These are phyloP conservation scores for Microcebus ravelobensis DNA, from an alignment of 2,113 vertebrate genomes.

Conservation along the genomic window DNA sequence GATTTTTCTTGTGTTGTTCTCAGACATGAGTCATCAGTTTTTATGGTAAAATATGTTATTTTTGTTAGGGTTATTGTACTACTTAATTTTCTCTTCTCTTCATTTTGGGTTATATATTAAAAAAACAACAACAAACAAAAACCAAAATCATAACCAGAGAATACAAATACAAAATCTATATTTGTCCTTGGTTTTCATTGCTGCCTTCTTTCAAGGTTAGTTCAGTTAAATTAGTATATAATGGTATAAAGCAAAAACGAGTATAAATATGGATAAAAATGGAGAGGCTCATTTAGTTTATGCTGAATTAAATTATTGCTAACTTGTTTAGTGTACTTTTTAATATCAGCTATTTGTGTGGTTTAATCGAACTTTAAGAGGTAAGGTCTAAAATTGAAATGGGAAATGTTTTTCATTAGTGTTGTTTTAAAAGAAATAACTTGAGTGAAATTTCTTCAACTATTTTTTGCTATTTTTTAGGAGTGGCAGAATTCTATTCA, in stretches of 20 bases:
- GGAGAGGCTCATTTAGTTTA: neutral
- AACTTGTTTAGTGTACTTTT: neutral
- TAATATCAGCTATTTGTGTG: neutral
- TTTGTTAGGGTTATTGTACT: neutral
- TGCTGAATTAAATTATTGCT: neutral
- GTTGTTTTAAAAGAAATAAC: conserved; percentile 14
- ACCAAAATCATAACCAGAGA: neutral
- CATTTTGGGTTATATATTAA: neutral
- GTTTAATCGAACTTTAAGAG: neutral
- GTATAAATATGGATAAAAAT: neutral
- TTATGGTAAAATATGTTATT: neutral
- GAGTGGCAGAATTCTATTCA: conserved; percentile 98
- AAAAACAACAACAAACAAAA: neutral
- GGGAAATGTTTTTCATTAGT: neutral
- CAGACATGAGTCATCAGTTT: neutral
- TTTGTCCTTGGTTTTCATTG: neutral
- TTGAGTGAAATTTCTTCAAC: conserved; percentile 49
- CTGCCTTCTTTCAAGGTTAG: neutral
- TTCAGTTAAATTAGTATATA: neutral
- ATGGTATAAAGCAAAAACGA: neutral
- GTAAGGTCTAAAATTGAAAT: neutral
- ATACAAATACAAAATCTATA: neutral
- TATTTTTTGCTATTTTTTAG: conserved; percentile 79
- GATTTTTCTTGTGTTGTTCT: conserved; percentile 4
- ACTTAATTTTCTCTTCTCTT: neutral